Evolutionary conservation across 1,140 invertebrate genomes (phyloP), one percentile per base, ranked within the genome.

Genomic region (Eciton burchellii): DNA sequence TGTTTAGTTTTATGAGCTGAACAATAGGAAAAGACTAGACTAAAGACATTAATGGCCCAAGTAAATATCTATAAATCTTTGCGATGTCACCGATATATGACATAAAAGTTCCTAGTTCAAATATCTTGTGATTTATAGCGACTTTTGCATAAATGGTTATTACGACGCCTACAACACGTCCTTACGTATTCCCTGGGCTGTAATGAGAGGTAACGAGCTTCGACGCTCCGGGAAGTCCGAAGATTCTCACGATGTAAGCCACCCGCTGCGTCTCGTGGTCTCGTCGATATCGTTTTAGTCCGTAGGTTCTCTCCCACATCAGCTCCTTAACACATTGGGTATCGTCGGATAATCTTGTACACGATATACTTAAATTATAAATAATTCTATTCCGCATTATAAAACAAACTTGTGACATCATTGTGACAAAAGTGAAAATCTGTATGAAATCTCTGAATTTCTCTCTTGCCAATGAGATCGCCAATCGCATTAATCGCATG

Each of bases 161-260:
- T 79, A 43, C 77, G 65, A 76, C 65, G 81, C 60, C 26, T 66
- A 81, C 66, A 63, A 70, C 14, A 56, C 66, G 62, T 86, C 83
- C 56, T 87, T 86, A 86, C 73, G 81, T 79, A 68, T 73, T 86
- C 60, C 59, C 47, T 54, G 49, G 74, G 56, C 29, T n/a, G 35
- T 79, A 79, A 79, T 70, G 74, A 79, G 74, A 65, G 49, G 73
- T 88, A 86, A 89, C 83, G 79, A 89, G 84, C 57, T 26, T 71
- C 65, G 57, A 82, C 72, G 72, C 81, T 79, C 68, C 81, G 60
- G 81, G 66, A 71, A 71, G 84, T 47, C 59, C 19, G 3, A 52
- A 43, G 77, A 87, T 86, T 87, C 84, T 86, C 84, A 82, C 76
- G 84, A 84, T 62, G 65, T 71, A 59, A 87, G 54, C 84, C 85